Percentiles rank a stretch among this genome's conserved stretches.
These are phyloP conservation scores for Zapornia atra DNA, from an alignment of 2,113 vertebrate genomes.

Conservation along the genomic window DNA sequence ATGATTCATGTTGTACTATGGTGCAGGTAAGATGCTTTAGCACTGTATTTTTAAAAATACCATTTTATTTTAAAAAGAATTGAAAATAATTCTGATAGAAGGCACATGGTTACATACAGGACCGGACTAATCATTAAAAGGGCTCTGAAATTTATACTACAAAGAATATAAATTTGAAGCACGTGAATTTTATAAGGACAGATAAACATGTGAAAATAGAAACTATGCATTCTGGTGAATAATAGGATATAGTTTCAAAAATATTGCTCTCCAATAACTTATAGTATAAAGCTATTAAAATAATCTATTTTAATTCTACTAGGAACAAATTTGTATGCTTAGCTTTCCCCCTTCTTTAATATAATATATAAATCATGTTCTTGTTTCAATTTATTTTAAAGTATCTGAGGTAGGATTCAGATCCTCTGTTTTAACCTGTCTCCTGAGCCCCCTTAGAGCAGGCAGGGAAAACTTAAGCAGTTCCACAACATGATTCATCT, in stretches of 20 bases:
- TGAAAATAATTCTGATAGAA: background rate
- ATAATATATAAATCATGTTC: background rate
- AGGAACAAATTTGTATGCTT: background rate
- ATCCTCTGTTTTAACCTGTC: background rate
- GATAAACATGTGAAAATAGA: background rate
- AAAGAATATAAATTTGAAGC: background rate
- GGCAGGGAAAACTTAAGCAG: background rate
- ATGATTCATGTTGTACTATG: accelerated
- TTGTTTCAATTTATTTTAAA: background rate
- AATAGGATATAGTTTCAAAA: background rate
- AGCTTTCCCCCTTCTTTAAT: background rate
- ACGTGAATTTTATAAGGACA: background rate
- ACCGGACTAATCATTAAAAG: background rate
- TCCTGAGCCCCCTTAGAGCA: background rate
- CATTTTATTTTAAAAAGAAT: background rate
- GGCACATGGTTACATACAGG: background rate
- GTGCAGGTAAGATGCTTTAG: background rate
- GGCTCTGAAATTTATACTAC: background rate
- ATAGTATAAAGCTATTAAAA: background rate
- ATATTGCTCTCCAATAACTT: background rate
- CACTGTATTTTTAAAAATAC: background rate
- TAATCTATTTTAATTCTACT: background rate
- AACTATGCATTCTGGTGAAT: background rate
- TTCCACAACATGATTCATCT: background rate
- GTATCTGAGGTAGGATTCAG: background rate